Evolutionary conservation across 2,888 invertebrate genomes (phyloP).

Genomic region (Plutella xylostella): DNA sequence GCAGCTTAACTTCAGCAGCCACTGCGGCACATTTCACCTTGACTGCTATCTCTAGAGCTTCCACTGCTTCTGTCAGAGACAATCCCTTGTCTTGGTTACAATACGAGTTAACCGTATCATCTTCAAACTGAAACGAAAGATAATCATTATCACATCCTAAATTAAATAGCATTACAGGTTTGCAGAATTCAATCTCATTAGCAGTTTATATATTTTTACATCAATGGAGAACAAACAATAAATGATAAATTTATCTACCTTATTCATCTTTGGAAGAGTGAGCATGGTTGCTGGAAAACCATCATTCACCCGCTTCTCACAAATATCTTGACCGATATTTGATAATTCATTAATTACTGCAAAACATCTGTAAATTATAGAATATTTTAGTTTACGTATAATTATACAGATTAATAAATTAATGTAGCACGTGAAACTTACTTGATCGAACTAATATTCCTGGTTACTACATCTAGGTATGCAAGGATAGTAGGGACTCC

Average conservation of each 20-base stretch:
- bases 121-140: no score
- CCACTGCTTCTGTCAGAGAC: no score
- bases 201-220: background rate
- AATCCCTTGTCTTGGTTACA: no score
- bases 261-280: background rate
- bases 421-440: background rate
- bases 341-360: background rate
- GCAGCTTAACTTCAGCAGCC: no score
- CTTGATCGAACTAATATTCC: background rate
- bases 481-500: background rate
- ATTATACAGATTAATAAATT: background rate
- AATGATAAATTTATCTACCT: background rate
- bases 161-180: no score
- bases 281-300: background rate
- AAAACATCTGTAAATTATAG: constrained; percentile 4
- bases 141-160: no score
- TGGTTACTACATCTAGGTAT: background rate
- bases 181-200: no score
- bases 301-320: background rate
- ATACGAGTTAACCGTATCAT: no score
- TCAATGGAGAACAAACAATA: no score
- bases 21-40: no score
- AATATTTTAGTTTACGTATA: no score
- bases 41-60: no score
- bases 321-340: background rate